phyloP scores from a whole-genome alignment of 1,140 invertebrate species.

The Heliconius nattereri region DNA sequence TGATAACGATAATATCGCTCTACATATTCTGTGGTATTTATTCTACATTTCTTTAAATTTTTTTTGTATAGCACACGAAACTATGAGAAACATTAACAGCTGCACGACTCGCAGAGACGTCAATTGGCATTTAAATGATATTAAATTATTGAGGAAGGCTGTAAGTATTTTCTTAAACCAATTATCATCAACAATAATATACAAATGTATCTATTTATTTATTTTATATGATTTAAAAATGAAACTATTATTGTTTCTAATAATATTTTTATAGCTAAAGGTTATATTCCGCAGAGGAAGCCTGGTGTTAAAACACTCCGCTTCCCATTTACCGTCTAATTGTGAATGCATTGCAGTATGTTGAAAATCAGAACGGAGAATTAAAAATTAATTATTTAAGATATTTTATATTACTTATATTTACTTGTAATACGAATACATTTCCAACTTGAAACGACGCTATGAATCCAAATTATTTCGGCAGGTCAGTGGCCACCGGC shows the following conservation, averaged over 20 bases:
- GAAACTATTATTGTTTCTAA: too few species aligned
- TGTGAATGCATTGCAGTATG: too few species aligned
- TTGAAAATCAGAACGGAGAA: too few species aligned
- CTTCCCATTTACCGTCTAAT: too few species aligned
- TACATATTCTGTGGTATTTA: not conserved
- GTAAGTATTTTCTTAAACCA: too few species aligned
- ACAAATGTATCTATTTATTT: too few species aligned
- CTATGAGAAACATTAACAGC: not conserved
- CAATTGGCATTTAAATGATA: not conserved
- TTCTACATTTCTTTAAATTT: not conserved
- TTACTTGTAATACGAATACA: not conserved
- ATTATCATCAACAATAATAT: too few species aligned
- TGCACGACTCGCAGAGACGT: not conserved
- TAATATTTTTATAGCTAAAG: too few species aligned
- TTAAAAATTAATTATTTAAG: too few species aligned
- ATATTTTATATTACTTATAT: not conserved
- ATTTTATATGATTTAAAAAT: too few species aligned
- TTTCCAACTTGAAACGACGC: not conserved
- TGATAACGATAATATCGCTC: not conserved
- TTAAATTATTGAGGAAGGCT: not conserved
- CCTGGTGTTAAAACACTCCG: too few species aligned
- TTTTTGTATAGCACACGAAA: not conserved
- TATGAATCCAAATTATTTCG: slow-evolving; percentile 17
- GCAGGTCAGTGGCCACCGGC: slow-evolving; percentile 18
- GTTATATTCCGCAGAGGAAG: too few species aligned